phyloP scores from a whole-genome alignment of 2,113 vertebrate species.

The Pogonocichla stellata region DNA sequence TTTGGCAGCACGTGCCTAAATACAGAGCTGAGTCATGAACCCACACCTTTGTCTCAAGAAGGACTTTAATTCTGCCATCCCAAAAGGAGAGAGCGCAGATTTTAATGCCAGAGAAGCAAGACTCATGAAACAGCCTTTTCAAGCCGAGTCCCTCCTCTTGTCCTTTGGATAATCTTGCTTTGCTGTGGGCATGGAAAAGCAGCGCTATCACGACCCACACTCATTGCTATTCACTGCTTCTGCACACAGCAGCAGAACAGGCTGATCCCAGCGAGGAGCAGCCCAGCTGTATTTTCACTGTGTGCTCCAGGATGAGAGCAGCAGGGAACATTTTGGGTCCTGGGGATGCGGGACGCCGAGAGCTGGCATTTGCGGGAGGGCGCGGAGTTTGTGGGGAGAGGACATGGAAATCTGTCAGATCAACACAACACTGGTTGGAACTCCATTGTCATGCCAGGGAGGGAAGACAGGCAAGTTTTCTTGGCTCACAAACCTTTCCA shows the following conservation, averaged over 20 bases:
- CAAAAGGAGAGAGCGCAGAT: neutral
- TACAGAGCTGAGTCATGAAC: neutral
- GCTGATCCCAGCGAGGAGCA: conserved; percentile 34
- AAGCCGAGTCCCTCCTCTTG: conserved; percentile 5
- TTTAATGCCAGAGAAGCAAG: conserved; percentile 19
- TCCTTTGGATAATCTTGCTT: conserved; percentile 33
- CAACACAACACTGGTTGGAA: neutral
- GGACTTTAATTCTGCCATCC: neutral
- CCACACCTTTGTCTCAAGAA: conserved; percentile 19
- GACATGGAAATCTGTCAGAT: neutral
- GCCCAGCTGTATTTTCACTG: conserved; percentile 52
- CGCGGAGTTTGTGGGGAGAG: neutral
- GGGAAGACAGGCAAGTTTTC: neutral
- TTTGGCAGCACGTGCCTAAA: neutral
- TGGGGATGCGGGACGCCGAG: neutral
- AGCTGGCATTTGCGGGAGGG: neutral
- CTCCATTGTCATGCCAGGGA: neutral
- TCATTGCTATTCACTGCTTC: conserved; percentile 55
- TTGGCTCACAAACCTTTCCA: conserved; percentile 10
- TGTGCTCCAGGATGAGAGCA: conserved; percentile 4
- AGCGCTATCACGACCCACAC: neutral
- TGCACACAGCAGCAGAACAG: conserved; percentile 58
- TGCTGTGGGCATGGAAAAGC: conserved; percentile 42
- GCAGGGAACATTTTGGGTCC: conserved; percentile 29
- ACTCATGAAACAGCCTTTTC: neutral